phyloP scores from a whole-genome alignment of 2,888 invertebrate genomes.

The Lamellibrachia columna region DNA sequence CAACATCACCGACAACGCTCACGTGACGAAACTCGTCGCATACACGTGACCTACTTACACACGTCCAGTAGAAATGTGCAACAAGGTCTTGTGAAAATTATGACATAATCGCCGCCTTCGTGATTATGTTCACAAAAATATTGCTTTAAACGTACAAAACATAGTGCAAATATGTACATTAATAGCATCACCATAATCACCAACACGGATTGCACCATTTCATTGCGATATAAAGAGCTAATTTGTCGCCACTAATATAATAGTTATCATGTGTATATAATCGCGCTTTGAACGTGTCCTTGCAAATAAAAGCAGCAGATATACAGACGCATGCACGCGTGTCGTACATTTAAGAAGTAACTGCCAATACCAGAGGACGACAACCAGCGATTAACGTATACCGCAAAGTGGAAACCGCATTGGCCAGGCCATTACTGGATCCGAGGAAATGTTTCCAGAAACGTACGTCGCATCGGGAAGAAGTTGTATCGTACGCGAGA shows the following conservation, averaged over 20 bases:
- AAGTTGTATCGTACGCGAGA: neutral
- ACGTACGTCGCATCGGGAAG: neutral
- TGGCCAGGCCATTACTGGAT: too few species aligned
- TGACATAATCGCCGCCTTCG: neutral
- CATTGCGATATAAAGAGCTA: constrained; percentile 4
- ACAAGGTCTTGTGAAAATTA: neutral
- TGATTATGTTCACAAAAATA: neutral
- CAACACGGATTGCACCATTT: neutral
- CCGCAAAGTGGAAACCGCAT: too few species aligned
- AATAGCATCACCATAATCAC: neutral
- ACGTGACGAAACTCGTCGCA: neutral
- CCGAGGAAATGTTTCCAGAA: too few species aligned
- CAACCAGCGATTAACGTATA: neutral
- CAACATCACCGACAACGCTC: neutral
- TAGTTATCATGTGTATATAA: neutral
- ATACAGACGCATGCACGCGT: neutral
- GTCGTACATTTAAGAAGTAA: neutral
- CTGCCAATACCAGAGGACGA: neutral
- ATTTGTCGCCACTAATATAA: neutral
- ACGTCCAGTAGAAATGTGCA: neutral
- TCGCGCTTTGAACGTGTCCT: neutral
- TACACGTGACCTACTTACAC: neutral
- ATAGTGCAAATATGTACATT: constrained; percentile 16
- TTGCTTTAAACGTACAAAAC: constrained; percentile 6
- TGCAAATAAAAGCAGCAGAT: neutral